Conservation (phyloP, 2,797 vertebrate genomes). For the Chelonia mydas region DNA sequence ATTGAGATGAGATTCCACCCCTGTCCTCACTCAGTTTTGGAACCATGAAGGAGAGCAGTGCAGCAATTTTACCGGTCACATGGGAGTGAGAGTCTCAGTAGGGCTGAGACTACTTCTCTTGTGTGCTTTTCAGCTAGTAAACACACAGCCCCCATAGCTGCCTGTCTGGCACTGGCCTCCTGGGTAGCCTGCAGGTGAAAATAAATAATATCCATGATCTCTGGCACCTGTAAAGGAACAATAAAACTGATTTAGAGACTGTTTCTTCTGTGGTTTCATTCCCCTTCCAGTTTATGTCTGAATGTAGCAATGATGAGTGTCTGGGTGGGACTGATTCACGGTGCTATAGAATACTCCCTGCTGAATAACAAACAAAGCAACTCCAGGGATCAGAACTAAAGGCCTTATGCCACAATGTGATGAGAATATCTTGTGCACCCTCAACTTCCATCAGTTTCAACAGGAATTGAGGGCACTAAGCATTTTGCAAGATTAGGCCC, state of each 20-base stretch:
- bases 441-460: not conserved
- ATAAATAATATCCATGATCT: slow-evolving; percentile 60
- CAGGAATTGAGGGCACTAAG: not conserved
- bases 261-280: slow-evolving; percentile 18
- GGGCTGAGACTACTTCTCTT: slow-evolving; percentile 26
- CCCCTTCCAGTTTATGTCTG: not conserved
- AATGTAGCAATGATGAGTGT: not conserved
- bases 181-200: slow-evolving; percentile 56
- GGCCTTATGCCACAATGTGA: not conserved
- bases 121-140: slow-evolving; percentile 48
- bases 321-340: not conserved
- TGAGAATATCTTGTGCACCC: accelerated
- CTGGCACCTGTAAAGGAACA: slow-evolving; percentile 15
- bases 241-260: not conserved
- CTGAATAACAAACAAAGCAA: not conserved
- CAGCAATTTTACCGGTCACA: not conserved
- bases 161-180: slow-evolving; percentile 30
- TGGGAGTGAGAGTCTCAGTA: slow-evolving; percentile 23
- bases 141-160: slow-evolving; percentile 32
- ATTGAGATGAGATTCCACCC: not conserved
- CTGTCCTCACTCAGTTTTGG: not conserved
- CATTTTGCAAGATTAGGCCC: slow-evolving; percentile 37
- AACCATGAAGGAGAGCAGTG: not conserved
- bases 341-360: not conserved
- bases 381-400: not conserved